Evolutionary conservation across 2,888 invertebrate species (phyloP).

Genomic region (Sicus ferrugineus): DNA sequence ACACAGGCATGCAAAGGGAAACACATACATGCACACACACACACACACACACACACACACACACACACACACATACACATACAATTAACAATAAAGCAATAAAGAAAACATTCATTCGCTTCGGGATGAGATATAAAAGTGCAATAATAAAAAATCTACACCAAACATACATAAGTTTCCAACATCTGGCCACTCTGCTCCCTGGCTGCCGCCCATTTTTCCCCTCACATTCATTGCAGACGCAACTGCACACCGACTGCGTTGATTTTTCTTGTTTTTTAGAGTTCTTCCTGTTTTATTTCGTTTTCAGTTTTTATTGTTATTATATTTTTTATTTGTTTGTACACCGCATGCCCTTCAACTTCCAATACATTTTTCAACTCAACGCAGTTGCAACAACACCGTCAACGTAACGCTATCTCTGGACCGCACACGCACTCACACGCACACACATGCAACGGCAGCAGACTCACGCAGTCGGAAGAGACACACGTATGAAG

Average conservation of each 20-base stretch:
- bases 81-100: conserved; percentile 23
- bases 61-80: conserved; percentile 8
- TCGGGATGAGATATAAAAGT: not conserved
- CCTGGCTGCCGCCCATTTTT: not conserved
- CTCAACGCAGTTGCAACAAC: not conserved
- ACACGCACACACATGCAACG: not conserved
- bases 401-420: not conserved
- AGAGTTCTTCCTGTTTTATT: not conserved
- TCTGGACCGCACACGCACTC: not conserved
- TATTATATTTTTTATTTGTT: not conserved
- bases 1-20: conserved; percentile 40
- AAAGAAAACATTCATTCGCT: not conserved
- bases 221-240: too few species aligned
- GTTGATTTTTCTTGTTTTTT: not conserved
- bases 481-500: not conserved
- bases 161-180: too few species aligned
- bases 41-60: conserved; percentile 24
- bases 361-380: too few species aligned
- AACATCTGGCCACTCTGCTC: not conserved
- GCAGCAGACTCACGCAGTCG: not conserved
- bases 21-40: not conserved
- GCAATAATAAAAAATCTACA: not conserved
- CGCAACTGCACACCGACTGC: too few species aligned
- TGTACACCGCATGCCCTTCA: too few species aligned
- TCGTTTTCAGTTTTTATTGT: not conserved